phyloP scores from a whole-genome alignment of 2,113 vertebrate species.

The Hydropotes inermis region DNA sequence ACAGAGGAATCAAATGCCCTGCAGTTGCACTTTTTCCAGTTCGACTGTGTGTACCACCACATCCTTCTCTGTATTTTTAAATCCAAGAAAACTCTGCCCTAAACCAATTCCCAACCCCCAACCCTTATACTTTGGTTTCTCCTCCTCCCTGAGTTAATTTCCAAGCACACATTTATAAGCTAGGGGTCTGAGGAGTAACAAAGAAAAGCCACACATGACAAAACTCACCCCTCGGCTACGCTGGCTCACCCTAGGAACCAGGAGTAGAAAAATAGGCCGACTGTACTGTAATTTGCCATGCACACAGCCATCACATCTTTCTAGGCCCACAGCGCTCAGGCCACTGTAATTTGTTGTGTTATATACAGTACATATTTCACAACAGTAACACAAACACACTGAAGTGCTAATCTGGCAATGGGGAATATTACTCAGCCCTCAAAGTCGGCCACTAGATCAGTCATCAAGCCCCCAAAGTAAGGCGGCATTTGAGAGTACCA shows the following conservation, averaged over 20 bases:
- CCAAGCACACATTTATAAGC: slow-evolving; percentile 75
- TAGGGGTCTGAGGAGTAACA: slow-evolving; percentile 67
- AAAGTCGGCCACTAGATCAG: not conserved
- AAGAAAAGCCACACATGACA: slow-evolving; percentile 69
- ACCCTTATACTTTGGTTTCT: slow-evolving; percentile 56
- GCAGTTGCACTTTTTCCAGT: slow-evolving; percentile 64
- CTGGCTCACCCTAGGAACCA: slow-evolving; percentile 50
- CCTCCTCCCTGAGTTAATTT: slow-evolving; percentile 75
- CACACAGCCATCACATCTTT: slow-evolving; percentile 21
- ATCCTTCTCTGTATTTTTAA: slow-evolving; percentile 51
- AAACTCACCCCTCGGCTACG: slow-evolving; percentile 77
- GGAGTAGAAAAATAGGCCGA: slow-evolving; percentile 56
- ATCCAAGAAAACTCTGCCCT: slow-evolving; percentile 74
- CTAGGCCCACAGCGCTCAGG: not conserved
- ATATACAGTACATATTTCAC: slow-evolving; percentile 44
- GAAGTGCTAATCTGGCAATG: slow-evolving; percentile 36
- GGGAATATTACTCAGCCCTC: slow-evolving; percentile 47
- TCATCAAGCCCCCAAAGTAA: slow-evolving; percentile 30
- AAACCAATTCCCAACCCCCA: slow-evolving; percentile 72
- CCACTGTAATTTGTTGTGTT: slow-evolving; percentile 44
- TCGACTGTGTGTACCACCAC: slow-evolving; percentile 46
- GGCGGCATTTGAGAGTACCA: not conserved
- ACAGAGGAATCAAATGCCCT: slow-evolving; percentile 71
- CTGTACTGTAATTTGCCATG: slow-evolving; percentile 49
- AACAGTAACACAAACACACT: not conserved